phyloP scores from a whole-genome alignment of 1,140 invertebrate species.

The Aphaenogaster floridana region DNA sequence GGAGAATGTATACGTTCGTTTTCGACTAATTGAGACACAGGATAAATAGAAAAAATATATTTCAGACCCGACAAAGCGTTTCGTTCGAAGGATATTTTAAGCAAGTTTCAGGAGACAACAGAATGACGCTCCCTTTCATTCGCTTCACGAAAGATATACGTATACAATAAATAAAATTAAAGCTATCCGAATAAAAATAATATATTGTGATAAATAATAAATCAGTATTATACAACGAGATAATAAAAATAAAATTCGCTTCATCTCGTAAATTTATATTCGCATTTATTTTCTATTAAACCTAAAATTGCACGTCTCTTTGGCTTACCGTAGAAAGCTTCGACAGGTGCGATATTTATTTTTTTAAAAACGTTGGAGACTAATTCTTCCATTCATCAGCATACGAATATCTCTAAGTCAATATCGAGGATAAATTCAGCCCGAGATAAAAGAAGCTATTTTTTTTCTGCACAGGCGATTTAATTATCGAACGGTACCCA shows the following conservation, averaged over 20 bases:
- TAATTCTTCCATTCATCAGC: background rate
- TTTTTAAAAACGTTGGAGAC: background rate
- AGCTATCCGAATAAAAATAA: background rate
- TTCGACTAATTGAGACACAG: conserved; percentile 68
- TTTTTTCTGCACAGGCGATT: background rate
- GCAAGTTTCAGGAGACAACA: background rate
- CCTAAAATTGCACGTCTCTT: conserved; percentile 1
- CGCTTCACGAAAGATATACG: background rate
- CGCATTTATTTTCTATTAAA: conserved; percentile 3
- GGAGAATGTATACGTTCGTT: background rate
- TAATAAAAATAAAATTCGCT: background rate
- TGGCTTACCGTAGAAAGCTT: background rate
- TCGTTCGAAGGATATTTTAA: background rate
- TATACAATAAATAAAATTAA: background rate
- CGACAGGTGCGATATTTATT: background rate
- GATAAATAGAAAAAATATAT: conserved; percentile 18
- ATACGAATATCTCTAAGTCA: background rate
- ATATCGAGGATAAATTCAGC: conserved; percentile 11
- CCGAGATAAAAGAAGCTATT: background rate
- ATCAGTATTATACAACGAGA: background rate
- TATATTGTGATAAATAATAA: background rate
- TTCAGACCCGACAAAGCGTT: conserved; percentile 5
- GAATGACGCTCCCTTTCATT: background rate
- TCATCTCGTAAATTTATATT: background rate
- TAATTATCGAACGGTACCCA: conserved; percentile 7